Evolutionary conservation across 2,113 vertebrate genomes (phyloP).

Genomic region (Larimichthys polyactis): DNA sequence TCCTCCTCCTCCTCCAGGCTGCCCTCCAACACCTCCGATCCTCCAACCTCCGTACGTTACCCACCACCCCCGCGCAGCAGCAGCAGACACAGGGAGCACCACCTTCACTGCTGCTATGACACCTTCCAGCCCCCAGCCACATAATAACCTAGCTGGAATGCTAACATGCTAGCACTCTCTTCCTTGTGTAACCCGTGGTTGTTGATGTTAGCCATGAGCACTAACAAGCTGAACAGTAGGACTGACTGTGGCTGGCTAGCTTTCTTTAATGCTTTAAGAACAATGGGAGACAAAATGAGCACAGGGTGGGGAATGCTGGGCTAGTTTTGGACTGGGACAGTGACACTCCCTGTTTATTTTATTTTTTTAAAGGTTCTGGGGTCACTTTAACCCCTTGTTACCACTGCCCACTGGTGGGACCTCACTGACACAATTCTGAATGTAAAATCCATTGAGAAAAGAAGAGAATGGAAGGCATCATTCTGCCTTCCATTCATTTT

Average conservation of each 20-base stretch:
- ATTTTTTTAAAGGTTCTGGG: slow-evolving; percentile 49
- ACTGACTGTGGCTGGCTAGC: slow-evolving; percentile 40
- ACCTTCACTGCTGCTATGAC: slow-evolving; percentile 61
- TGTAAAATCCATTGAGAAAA: slow-evolving; percentile 73
- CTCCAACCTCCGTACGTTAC: slow-evolving; percentile 96
- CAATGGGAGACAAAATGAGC: slow-evolving; percentile 27
- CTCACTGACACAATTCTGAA: slow-evolving; percentile 80
- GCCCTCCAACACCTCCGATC: slow-evolving; percentile 83
- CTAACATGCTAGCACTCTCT: slow-evolving; percentile 73
- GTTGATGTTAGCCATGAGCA: slow-evolving; percentile 47
- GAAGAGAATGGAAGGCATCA: slow-evolving; percentile 33
- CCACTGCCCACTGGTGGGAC: slow-evolving; percentile 67
- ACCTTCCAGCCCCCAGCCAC: slow-evolving; percentile 58
- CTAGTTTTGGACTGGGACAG: slow-evolving; percentile 34
- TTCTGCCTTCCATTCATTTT: slow-evolving; percentile 55
- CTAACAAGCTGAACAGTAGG: slow-evolving; percentile 60
- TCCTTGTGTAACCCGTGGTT: slow-evolving; percentile 48
- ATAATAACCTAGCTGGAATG: slow-evolving; percentile 57
- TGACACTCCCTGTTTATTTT: slow-evolving; percentile 38
- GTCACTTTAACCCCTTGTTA: slow-evolving; percentile 27
- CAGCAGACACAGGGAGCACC: slow-evolving; percentile 78
- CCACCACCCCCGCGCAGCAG: slow-evolving; percentile 59
- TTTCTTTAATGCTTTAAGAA: slow-evolving; percentile 65
- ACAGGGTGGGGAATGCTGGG: slow-evolving; percentile 25
- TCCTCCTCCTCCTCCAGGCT: slow-evolving; percentile 80